Evolutionary conservation across 1,140 invertebrate genomes (phyloP).

Genomic region (Saccostrea echinata): DNA sequence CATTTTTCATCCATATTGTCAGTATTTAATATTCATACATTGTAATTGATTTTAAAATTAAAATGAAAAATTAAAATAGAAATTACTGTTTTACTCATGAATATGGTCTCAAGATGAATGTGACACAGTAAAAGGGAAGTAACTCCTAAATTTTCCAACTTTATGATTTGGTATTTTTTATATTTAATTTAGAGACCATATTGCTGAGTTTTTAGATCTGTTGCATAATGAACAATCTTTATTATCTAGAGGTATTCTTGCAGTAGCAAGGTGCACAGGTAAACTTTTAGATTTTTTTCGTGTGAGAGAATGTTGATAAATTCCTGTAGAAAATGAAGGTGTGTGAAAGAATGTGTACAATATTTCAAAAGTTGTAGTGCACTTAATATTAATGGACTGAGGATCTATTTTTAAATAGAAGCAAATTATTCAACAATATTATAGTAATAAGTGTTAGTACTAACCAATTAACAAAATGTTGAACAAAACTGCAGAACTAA

Average conservation of each 20-base stretch:
- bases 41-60: too few relatives aligned
- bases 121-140: neutral
- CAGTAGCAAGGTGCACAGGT: slow-evolving; percentile 32
- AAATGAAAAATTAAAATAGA: neutral
- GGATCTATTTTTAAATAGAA: too few relatives aligned
- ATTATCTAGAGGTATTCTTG: slow-evolving; percentile 31
- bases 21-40: neutral
- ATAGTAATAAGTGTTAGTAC: too few relatives aligned
- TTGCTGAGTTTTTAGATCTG: slow-evolving; percentile 2
- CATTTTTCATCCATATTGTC: neutral
- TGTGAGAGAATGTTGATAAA: neutral
- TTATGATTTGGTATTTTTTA: neutral
- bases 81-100: slow-evolving; percentile 7
- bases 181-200: neutral
- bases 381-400: too few relatives aligned
- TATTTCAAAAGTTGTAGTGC: too few relatives aligned
- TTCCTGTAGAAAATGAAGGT: neutral
- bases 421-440: too few relatives aligned
- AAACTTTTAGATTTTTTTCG: slow-evolving; percentile 1
- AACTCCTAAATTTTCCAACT: neutral
- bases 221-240: slow-evolving; percentile 19
- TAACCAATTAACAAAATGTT: too few relatives aligned
- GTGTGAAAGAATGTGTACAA: neutral
- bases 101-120: neutral
- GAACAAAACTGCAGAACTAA: too few relatives aligned